Percentiles rank a stretch among this genome's conserved stretches.
Evolutionary conservation across 2,797 vertebrate species (phyloP).

Genomic region (Smutsia temminckii): DNA sequence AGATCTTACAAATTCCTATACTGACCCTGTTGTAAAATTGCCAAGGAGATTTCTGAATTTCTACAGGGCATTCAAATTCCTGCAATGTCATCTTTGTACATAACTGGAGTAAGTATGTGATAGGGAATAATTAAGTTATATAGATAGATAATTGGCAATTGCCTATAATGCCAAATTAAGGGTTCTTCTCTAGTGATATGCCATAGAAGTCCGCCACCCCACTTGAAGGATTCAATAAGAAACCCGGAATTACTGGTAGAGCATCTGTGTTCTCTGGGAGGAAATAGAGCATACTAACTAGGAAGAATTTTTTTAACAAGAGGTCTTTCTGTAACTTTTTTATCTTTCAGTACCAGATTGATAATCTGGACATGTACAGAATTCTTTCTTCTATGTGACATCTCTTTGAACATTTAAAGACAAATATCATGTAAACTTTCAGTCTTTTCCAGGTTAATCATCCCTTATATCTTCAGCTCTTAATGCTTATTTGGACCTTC

Average conservation of each 20-base stretch:
- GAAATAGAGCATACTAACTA: neutral
- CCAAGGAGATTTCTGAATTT: neutral
- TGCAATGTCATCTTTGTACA: neutral
- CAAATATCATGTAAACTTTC: neutral
- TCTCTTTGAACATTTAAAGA: neutral
- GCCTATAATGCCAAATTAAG: neutral
- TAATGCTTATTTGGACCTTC: neutral
- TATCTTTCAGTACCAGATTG: neutral
- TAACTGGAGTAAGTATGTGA: neutral
- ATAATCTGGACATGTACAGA: neutral
- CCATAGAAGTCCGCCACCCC: neutral
- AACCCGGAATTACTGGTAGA: neutral
- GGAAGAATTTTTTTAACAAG: neutral
- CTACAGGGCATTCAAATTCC: neutral
- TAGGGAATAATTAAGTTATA: neutral
- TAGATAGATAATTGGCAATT: neutral
- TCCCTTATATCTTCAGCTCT: neutral
- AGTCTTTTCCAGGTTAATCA: neutral
- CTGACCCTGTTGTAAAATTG: neutral
- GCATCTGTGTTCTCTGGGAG: neutral
- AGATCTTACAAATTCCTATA: conserved; percentile 10
- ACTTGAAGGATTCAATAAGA: neutral
- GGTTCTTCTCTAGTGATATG: neutral
- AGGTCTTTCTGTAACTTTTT: neutral
- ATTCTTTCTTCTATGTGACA: neutral